phyloP scores from a whole-genome alignment of 2,888 invertebrate species.

The Ryuthela nishihirai region DNA sequence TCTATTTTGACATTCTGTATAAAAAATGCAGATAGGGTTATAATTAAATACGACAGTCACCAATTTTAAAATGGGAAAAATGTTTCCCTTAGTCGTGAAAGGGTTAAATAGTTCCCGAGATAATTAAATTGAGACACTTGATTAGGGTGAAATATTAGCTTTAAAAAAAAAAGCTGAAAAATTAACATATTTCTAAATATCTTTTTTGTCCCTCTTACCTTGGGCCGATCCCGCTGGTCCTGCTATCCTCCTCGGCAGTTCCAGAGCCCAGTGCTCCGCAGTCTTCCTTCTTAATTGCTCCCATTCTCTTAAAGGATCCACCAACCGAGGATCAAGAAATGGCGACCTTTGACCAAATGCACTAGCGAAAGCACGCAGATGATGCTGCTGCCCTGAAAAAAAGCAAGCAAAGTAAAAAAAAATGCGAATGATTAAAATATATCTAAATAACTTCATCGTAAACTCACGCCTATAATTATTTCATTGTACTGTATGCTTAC shows the following conservation, averaged over 20 bases:
- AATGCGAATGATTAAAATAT: no score
- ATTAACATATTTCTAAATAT: no score
- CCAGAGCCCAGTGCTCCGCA: conserved; percentile 34
- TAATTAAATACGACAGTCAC: no score
- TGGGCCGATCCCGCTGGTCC: conserved; percentile 8
- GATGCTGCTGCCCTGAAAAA: conserved; percentile 34
- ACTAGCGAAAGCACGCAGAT: conserved; percentile 30
- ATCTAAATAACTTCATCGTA: no score
- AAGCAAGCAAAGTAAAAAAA: no score
- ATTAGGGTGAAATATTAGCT: neutral
- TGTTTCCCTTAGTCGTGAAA: no score
- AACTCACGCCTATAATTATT: no score
- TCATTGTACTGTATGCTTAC: no score
- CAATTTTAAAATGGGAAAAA: no score
- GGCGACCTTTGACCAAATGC: conserved; percentile 36
- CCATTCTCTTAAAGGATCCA: conserved; percentile 35
- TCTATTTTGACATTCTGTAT: no score
- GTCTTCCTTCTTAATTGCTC: conserved; percentile 35
- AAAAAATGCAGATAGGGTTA: no score
- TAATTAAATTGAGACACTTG: neutral
- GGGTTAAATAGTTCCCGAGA: neutral
- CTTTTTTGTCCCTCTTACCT: neutral
- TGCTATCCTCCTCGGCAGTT: conserved; percentile 31
- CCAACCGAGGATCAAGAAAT: conserved; percentile 29
- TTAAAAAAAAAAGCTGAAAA: no score